Evolutionary conservation across 2,888 invertebrate genomes (phyloP), one percentile per base, ranked within the genome.

Genomic region (Gryllus longicercus): DNA sequence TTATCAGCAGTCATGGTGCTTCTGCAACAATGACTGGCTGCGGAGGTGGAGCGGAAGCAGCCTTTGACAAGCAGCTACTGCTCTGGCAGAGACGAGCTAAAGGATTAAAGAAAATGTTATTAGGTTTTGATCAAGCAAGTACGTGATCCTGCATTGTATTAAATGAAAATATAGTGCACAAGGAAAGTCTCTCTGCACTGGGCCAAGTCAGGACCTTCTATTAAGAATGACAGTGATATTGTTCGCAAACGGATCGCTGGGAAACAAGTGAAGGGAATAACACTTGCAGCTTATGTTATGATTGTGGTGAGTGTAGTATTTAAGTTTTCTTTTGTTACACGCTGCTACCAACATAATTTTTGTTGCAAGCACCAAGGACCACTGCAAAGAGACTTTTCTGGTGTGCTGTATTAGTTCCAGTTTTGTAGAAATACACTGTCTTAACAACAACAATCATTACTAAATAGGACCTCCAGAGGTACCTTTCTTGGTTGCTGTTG

Each of bases 61-160:
- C 94, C 85, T 92, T 92, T 83, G 95, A 95, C 86, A 95, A 95
- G 85, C 95, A 95, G 87, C 92, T 94, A 79, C 93, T 94, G 82
- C 92, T 95, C 79, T 97, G 97, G 96, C 95, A 97, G 84, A 90
- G 96, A 82, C 91, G 95, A 84, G 91, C 93, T 78, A 90, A 94
- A 85, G 92, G 94, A 0, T 89, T 96, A 75, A 93, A 93, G 88
- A 93, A 89, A 87, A 93, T 98, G 90, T 91, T 95, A 74, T 88
- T 93, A 51, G 97, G 97, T 77, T 96, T 96, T 90, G 95, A 96
- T 84, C 95, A 96, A 87, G 93, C 95, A 16, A 90, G 91, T 92
- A 85, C 88, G 11, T 63, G 18, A 74, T 74, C n/a, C 21, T 23
- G 11, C 11, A 38, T 12, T 4, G 49, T 75, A 38, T 38, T 38